Evolutionary conservation across 2,888 invertebrate species (phyloP), one percentile per base, ranked within the genome.

Genomic region (Anoplius nigerrimus): DNA sequence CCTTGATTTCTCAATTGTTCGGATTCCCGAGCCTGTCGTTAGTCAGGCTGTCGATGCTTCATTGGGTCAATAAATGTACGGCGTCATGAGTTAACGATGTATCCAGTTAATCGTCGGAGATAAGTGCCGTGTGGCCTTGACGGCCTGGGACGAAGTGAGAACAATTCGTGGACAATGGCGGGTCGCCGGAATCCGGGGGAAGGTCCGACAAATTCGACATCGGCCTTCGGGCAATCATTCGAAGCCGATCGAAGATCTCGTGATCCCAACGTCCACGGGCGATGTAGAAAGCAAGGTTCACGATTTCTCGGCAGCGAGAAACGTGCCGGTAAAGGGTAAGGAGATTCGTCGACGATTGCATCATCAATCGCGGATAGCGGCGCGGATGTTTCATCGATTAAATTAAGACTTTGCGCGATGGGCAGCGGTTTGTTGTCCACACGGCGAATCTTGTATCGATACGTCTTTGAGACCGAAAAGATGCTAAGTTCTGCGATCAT

Each of bases 351-450:
- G 13, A 15, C 58, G 45, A 55, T 77, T 78, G 67, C 77, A 71
- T 77, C 79, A 78, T 70, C 76, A 69, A 56, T 68, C 64, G 70
- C 64, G 20, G 62, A 57, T 71, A 62, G 62, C 48, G 15, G 11
- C 48, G 8, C 48, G 48, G 20, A 13, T 48, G 15, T 48, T 48
- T 48, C 20, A 18, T 48, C 48, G 20, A 48, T 18, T 18, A 48
- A 18, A 11, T 48, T 34, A 34, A 34, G 34, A 34, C 11, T 34
- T 34, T 34, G 11, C 34, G 11, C 34, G 34, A 11, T 13, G 34
- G 11, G 34, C 34, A 34, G 11, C 6, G 11, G 34, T 34, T 34
- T 34, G 34, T 34, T 34, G 34, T 34, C 34, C 34, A 11, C 34
- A 2, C 34, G 11, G 34, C 6, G 1, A 1, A 34, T 13, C 1